Evolutionary conservation across 2,113 vertebrate genomes (phyloP), one percentile per base, ranked within the genome.

Genomic region (Mystacornis crossleyi): DNA sequence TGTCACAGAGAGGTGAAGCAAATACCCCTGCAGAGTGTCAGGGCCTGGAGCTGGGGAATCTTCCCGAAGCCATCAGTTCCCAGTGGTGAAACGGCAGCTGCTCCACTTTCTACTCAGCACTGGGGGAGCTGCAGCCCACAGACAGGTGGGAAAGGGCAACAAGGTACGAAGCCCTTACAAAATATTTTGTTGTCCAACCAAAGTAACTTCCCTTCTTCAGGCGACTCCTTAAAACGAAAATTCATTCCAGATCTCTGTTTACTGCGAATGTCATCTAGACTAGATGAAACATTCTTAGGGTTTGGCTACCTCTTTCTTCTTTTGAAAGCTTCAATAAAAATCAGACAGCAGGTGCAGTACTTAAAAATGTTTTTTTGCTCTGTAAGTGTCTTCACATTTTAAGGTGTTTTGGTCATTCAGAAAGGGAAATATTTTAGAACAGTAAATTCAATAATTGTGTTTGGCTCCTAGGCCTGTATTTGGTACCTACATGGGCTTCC

Each of bases 371-470:
- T n/a, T 74, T 38, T 70, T 69, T 77, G 55, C 36, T 92, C 90
- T 70, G 2, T 38, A 60, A 65, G 19, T 19, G 9, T 69, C 65
- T 66, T 74, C 18, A 10, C 31, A 53, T 92, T 90, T 90, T 66
- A 92, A 78, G 34, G 20, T 53, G 84, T 91, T 97, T 95, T 90
- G 86, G 70, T 71, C 82, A 92, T 83, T 95, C 57, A 89, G 90
- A 92, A 91, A 91, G 86, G 29, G 92, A 93, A 95, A 69, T 71
- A 86, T 89, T 95, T 96, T 80, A 82, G 78, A 87, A 64, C 23
- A 70, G 62, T 71, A 95, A 81, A 93, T 95, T 66, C 75, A 96
- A 70, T 90, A 81, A 62, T 70, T 95, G 50, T 92, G 50, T 95
- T 69, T 2, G 6, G 65, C 15, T 87, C 26, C 51, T 64, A 85